These are phyloP conservation scores for Aphidoletes aphidimyza DNA, from an alignment of 2,888 invertebrate species.

Conservation along the genomic window DNA sequence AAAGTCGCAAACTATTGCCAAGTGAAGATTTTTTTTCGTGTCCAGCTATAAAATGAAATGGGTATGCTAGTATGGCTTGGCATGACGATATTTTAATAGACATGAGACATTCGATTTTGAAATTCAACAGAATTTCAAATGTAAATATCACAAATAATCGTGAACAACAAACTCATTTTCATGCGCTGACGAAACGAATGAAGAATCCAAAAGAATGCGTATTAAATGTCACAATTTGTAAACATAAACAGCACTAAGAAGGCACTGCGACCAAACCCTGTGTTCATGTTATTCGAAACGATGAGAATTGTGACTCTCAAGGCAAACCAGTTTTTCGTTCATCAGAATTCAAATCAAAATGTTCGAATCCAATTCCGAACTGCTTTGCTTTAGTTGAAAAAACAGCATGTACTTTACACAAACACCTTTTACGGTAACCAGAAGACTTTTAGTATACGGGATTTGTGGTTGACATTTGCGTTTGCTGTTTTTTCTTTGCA, in stretches of 20 bases:
- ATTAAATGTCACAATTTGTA: conserved; percentile 51
- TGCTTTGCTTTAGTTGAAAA: no score
- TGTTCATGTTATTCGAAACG: background rate
- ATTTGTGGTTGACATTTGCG: background rate
- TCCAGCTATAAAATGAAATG: no score
- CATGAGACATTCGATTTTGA: no score
- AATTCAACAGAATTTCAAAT: background rate
- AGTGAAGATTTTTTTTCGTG: no score
- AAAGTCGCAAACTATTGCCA: no score
- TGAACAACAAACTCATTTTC: background rate
- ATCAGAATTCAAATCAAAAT: background rate
- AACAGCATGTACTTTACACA: background rate
- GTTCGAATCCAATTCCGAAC: background rate
- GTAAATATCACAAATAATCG: background rate
- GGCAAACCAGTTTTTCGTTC: conserved; percentile 46
- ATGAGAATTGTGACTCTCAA: background rate
- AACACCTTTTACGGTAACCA: background rate
- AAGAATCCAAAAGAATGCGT: conserved; percentile 45
- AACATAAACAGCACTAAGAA: background rate
- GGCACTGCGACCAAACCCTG: background rate
- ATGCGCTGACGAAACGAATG: background rate
- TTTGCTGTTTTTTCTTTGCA: background rate
- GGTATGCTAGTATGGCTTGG: no score
- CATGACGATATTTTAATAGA: no score
- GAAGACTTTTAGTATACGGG: background rate